Evolutionary conservation across 1,140 invertebrate species (phyloP).

Genomic region (Drosophila aff.): DNA sequence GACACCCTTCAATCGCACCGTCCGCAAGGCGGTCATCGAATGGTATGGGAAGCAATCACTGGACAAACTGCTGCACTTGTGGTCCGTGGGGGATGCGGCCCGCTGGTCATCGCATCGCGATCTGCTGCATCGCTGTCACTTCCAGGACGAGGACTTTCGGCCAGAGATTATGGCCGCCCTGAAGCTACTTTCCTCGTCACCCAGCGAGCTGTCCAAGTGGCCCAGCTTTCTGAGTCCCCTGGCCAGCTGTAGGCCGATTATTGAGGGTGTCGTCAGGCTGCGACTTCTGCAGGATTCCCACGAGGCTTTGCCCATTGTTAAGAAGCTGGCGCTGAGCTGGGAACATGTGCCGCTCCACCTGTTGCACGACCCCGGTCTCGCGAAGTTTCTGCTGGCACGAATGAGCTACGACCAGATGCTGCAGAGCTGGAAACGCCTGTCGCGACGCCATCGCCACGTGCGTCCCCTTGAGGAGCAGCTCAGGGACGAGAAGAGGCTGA

Average conservation of each 20-base stretch:
- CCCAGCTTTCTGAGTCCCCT: slow-evolving; percentile 43
- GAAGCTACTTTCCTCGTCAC: slow-evolving; percentile 31
- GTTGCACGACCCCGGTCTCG: slow-evolving; percentile 20
- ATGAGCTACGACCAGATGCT: slow-evolving; percentile 72
- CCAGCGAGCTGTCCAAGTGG: slow-evolving; percentile 40
- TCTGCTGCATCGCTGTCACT: slow-evolving; percentile 65
- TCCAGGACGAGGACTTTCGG: slow-evolving; percentile 25
- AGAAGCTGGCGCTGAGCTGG: slow-evolving; percentile 36
- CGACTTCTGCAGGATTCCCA: slow-evolving; percentile 34
- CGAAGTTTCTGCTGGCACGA: slow-evolving; percentile 41
- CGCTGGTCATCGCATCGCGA: slow-evolving; percentile 42
- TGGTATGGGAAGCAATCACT: slow-evolving; percentile 69
- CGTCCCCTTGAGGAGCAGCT: slow-evolving; percentile 21
- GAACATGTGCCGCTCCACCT: slow-evolving; percentile 66
- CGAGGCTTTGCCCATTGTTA: slow-evolving; percentile 53
- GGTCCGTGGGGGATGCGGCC: slow-evolving; percentile 38
- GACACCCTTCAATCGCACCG: slow-evolving; percentile 60
- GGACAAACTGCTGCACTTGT: slow-evolving; percentile 56
- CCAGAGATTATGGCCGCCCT: slow-evolving; percentile 44
- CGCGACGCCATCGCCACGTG: slow-evolving; percentile 4
- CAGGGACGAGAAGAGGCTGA: slow-evolving; percentile 47
- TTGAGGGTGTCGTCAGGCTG: slow-evolving; percentile 49
- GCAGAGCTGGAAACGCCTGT: slow-evolving; percentile 43
- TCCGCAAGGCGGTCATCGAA: slow-evolving; percentile 63
- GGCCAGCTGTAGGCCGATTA: slow-evolving; percentile 8